phyloP scores from a whole-genome alignment of 2,113 vertebrate genomes.

The Merops nubicus region DNA sequence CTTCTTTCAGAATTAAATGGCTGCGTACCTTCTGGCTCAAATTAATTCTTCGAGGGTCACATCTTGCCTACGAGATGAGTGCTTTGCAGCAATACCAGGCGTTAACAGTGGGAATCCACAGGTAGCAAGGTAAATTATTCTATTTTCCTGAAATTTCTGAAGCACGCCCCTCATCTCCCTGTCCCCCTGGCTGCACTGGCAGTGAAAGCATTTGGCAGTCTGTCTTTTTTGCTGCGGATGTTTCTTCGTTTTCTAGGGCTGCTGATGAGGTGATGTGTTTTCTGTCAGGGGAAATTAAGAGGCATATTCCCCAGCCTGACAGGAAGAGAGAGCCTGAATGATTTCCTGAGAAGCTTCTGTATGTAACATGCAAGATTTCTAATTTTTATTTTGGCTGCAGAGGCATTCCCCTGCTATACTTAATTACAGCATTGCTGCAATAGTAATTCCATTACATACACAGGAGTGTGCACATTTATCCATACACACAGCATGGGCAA shows the following conservation, averaged over 20 bases:
- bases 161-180: background rate
- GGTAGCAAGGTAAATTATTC: background rate
- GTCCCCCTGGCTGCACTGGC: background rate
- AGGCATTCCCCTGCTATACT: background rate
- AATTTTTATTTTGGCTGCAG: constrained; percentile 36
- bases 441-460: background rate
- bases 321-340: background rate
- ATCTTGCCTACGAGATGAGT: background rate
- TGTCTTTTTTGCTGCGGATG: background rate
- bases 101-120: background rate
- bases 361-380: background rate
- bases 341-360: constrained; percentile 3
- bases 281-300: constrained; percentile 60
- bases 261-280: constrained; percentile 49
- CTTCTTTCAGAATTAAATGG: background rate
- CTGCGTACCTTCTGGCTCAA: background rate
- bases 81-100: fast-evolving
- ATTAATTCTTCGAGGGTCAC: background rate
- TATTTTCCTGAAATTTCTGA: background rate
- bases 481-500: background rate
- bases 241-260: constrained; percentile 52
- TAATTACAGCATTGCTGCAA: background rate
- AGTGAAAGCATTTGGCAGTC: background rate
- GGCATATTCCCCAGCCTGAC: background rate
- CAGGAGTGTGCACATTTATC: fast-evolving